Conservation (phyloP, 23 tunicate genomes). For the Phallusia fumigata region DNA sequence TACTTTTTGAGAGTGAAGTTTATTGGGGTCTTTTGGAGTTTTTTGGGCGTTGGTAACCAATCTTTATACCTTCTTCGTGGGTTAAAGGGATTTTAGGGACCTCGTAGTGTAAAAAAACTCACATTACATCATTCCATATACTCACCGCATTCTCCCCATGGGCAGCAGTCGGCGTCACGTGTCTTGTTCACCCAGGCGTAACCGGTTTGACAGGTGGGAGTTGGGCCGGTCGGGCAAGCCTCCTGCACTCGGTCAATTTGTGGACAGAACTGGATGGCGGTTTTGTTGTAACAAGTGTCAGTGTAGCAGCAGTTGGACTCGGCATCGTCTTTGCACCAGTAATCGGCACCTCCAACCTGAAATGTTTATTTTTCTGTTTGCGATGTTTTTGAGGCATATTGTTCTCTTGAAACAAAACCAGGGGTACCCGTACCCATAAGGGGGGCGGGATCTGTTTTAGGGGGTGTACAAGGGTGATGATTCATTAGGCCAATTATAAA, state of each 20-base stretch:
- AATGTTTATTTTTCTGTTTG: neutral
- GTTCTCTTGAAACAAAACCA: too few relatives aligned
- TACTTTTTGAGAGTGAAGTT: too few relatives aligned
- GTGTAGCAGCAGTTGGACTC: slow-evolving; percentile 63
- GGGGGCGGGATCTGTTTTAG: too few relatives aligned
- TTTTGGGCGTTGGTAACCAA: too few relatives aligned
- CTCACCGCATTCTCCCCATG: slow-evolving; percentile 67
- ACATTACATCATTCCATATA: neutral
- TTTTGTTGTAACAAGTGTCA: slow-evolving; percentile 36
- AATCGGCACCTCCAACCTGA: slow-evolving; percentile 29
- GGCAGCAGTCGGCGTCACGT: slow-evolving; percentile 49
- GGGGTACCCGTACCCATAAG: too few relatives aligned
- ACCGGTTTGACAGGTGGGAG: slow-evolving; percentile 53
- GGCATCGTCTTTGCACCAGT: slow-evolving; percentile 35
- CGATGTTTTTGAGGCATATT: neutral
- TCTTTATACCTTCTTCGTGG: too few relatives aligned
- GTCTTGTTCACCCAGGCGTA: slow-evolving; percentile 54
- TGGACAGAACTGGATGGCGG: slow-evolving; percentile 27
- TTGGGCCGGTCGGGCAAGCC: slow-evolving; percentile 47
- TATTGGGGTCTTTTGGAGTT: too few relatives aligned
- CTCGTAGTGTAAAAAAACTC: too few relatives aligned
- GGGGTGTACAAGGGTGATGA: too few relatives aligned
- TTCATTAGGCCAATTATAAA: too few relatives aligned
- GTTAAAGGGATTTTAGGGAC: too few relatives aligned
- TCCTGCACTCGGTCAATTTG: slow-evolving; percentile 18